Percentiles rank a stretch among this genome's conserved stretches.
phyloP scores from a whole-genome alignment of 2,797 vertebrate species.

The Sebastes itinus region DNA sequence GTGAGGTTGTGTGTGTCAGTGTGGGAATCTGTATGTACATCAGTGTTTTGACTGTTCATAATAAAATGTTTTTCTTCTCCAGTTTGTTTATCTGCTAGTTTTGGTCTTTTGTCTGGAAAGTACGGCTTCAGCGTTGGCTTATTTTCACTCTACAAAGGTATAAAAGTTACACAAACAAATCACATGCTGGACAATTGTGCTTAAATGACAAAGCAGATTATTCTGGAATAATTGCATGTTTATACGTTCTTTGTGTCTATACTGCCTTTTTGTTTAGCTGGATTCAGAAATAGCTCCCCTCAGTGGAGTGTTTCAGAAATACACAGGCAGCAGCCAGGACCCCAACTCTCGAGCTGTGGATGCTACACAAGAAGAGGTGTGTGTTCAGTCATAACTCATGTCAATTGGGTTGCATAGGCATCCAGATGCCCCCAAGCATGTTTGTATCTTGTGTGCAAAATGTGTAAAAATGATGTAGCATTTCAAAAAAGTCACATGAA shows the following conservation, averaged over 20 bases:
- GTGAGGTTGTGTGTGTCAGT: conserved; percentile 23
- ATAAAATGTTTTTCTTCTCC: conserved; percentile 16
- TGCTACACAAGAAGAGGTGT: conserved; percentile 65
- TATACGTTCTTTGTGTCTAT: neutral
- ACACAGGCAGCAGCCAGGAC: conserved; percentile 69
- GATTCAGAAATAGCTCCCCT: conserved; percentile 60
- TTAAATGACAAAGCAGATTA: neutral
- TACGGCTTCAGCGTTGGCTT: conserved; percentile 64
- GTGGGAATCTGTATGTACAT: neutral
- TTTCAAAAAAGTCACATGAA: neutral
- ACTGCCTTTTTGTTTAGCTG: conserved; percentile 51
- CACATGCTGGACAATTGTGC: neutral
- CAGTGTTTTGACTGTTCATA: neutral
- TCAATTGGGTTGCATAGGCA: neutral
- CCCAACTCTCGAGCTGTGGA: conserved; percentile 63
- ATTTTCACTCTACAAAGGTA: conserved; percentile 60
- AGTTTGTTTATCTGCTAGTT: conserved; percentile 77
- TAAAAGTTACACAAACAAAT: neutral
- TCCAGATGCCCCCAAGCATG: neutral
- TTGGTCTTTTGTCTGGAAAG: conserved; percentile 64
- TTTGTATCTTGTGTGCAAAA: neutral
- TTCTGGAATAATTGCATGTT: neutral
- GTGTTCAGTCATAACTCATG: neutral
- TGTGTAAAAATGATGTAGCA: neutral
- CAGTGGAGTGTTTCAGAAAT: conserved; percentile 65